Evolutionary conservation across 2,797 vertebrate species (phyloP), one percentile per base, ranked within the genome.

Genomic region (Discoglossus pictus): DNA sequence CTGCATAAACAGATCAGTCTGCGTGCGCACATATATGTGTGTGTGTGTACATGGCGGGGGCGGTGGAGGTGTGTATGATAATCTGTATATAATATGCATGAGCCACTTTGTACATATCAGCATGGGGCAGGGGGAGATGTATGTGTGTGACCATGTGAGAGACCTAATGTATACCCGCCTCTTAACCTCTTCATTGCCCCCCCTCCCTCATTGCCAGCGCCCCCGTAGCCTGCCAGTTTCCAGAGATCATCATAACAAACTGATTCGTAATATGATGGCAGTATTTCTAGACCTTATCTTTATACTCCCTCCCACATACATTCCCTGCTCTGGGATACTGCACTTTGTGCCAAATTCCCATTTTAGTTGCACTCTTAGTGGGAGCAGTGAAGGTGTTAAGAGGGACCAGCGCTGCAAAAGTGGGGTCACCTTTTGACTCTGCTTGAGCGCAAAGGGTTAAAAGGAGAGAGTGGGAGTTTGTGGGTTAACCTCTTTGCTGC

Each of bases 11-110:
- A 62, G 34, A 48, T 15, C 17, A 15, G 47, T 51, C n/a, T 55
- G 13, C 36, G 18, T 59, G 46, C 20, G 21, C n/a, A 53, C 10
- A 34, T 20, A 27, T 31, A 12, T 51, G 23, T 59, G 44, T 34
- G 43, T 36, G 36, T 39, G 23, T 51, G 7, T 51, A 31, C 20
- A n/a, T 51, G 47, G 6, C 23, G 8, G 34, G 59, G 23, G 6
- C 20, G 40, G 27, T 16, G 55, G 17, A 59, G 55, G 53, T 59
- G 46, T 61, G 61, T 51, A 56, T 64, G 52, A 58, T 58, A 63
- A 63, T 51, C 16, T 64, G 68, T 64, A 71, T n/a, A 70, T 64
- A 71, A 48, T 31, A 71, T 44, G 60, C 61, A 71, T 64, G 61
- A 58, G 44, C 51, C 52, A 18, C n/a, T 42, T 68, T 64, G 61